Base-by-base conservation (phyloP, 2,888 invertebrate genomes). In the Anodontia alba region DNA sequence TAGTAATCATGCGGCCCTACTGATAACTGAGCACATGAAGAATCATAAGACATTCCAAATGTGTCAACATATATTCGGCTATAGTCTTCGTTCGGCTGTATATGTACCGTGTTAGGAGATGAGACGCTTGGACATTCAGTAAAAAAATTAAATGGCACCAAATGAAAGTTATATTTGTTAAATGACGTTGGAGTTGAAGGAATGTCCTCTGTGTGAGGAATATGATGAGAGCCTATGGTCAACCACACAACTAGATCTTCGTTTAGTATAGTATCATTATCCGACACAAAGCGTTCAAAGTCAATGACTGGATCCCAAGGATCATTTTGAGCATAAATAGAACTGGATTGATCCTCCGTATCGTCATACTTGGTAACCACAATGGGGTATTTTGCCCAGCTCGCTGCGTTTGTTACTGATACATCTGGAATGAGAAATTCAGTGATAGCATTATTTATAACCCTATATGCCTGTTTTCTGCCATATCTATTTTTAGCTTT, bases 191-290 rank as follows among this genome's bases (percentile, higher is more conserved):
- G 82, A 8, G 87, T 90, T 33, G 91, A 86, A 0, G 93, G 93
- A 10, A 91, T 90, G 81, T 93, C 93, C 74, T 93, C 93, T 3
- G 92, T 90, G 51, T 89, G 89, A 2, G 93, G 93, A 36, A 93
- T 89, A 75, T 92, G 91, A 70, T 88, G 86, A 17, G 83, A 76
- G 1, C 92, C 93, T 54, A 92, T 76, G 1, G 93, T 91, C 31
- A 92, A 85, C 93, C 93, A 93, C 49, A 88, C 88, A n/a, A 93
- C 91, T 15, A 93, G 83, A 73, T 93, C 93, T 78, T 90, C 88
- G 75, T 93, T 90, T 17, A 88, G 86, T 54, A 93, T 89, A 12
- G 89, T 84, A 66, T 92, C 92, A 85, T 93, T 90, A 75, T 93
- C 91, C 8, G 89, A 83, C 12, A 91, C 80, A 83, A 90, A 93